A percentile compares a stretch with the other conserved stretches of the same genome.
Conservation (phyloP, 2,888 invertebrate genomes). For the Phortica okadai region DNA sequence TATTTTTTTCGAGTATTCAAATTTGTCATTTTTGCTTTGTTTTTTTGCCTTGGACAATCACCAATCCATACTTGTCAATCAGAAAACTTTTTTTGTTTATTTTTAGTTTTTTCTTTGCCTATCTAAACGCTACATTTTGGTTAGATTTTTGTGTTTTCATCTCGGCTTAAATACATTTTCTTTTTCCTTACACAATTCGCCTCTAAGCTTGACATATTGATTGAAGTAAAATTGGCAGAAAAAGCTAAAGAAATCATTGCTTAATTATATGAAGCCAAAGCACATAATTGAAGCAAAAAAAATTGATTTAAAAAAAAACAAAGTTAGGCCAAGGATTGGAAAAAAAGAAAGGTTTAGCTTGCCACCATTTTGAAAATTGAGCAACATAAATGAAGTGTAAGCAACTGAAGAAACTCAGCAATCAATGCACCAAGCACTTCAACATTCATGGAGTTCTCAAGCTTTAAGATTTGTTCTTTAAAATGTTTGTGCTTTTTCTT, state of each 20-base stretch:
- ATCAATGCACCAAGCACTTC: not conserved
- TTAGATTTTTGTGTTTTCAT: constrained; percentile 10
- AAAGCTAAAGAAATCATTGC: not conserved
- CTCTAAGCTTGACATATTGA: not conserved
- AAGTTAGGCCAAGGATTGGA: not conserved
- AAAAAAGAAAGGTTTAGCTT: not conserved
- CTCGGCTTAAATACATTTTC: too few species aligned
- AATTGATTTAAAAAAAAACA: not conserved
- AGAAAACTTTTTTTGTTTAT: not conserved
- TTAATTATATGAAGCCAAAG: not conserved
- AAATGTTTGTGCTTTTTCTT: not conserved
- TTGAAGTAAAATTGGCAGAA: not conserved
- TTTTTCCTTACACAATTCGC: not conserved
- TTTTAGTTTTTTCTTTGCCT: constrained; percentile 49
- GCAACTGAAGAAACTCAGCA: not conserved
- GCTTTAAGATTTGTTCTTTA: not conserved
- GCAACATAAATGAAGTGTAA: not conserved
- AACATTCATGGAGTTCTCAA: not conserved
- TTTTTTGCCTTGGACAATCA: constrained; percentile 42
- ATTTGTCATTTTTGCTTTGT: not conserved
- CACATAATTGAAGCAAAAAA: not conserved
- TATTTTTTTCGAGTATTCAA: not conserved
- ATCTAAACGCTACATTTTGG: constrained; percentile 59
- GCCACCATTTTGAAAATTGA: too few species aligned
- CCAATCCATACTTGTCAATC: constrained; percentile 32